Base-by-base conservation (phyloP, 2,888 invertebrate genomes). In the Yponomeuta cagnagella region DNA sequence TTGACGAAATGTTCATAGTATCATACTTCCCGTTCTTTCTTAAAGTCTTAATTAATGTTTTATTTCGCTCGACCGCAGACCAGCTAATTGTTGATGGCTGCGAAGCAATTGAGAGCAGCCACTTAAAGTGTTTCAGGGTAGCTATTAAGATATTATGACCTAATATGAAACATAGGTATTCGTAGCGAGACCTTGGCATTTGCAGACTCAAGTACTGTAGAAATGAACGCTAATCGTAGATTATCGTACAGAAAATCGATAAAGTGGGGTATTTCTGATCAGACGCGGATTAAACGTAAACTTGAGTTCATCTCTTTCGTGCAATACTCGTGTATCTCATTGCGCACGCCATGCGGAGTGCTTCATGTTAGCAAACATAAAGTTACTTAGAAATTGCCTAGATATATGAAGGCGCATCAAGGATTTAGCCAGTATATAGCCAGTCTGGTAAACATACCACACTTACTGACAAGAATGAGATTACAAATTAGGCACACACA, bases 1-100 rank as follows among this genome's bases (percentile, higher is more conserved):
- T 52, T 52, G 52, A 12, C 6, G 12, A 52, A 52, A 52, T 58
- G 52, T 48, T 70, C 52, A 12, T 58, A 12, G 15, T 58, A 58
- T 58, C 52, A 58, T 58, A 5, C 52, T 58, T 58, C 52, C 69
- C 63, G n/a, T 63, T 68, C 68, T 30, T 31, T 58, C n/a, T 63
- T 70, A 48, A 10, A 6, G 33, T 10, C 33, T n/a, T 43, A 65
- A 30, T 65, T 48, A 68, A 48, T 68, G 52, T 52, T 68, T 70
- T 63, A 33, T 68, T 67, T 58, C 37, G 30, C 48, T 67, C 64
- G 64, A 12, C 43, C 48, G 48, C 58, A 43, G 64, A 12, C 43
- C 48, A 37, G 15, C 43, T 82, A 83, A 83, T 83, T 82, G 78
- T 70, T 76, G 72, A 76, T 77, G 77, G 76, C 78, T 77, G 76